Conservation (phyloP, 2,888 invertebrate species). For the Molorchus minor region DNA sequence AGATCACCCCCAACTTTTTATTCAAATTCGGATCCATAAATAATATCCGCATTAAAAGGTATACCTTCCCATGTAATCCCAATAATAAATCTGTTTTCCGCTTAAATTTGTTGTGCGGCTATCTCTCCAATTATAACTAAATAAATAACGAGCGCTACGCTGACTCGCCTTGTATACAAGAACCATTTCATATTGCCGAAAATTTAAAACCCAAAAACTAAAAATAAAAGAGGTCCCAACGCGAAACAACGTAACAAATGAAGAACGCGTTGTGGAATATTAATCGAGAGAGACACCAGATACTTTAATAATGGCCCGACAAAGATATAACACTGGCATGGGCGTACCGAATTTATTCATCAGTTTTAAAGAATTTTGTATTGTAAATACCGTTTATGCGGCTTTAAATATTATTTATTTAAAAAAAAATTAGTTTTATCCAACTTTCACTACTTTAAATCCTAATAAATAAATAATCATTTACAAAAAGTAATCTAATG, state of each 20-base stretch:
- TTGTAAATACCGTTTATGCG: too few relatives aligned
- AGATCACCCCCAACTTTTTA: too few relatives aligned
- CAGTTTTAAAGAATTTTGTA: too few relatives aligned
- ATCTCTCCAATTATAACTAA: neutral
- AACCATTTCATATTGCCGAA: conserved; percentile 47
- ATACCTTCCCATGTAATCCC: neutral
- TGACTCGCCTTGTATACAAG: conserved; percentile 22
- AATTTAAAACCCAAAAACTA: conserved; percentile 41
- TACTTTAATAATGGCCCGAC: conserved; percentile 46
- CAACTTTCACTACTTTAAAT: too few relatives aligned
- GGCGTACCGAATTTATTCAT: conserved; percentile 26
- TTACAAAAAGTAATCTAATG: too few relatives aligned
- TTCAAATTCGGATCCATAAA: too few relatives aligned
- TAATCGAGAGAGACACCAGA: conserved; percentile 37
- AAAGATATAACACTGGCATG: conserved; percentile 38
- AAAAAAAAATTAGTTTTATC: too few relatives aligned
- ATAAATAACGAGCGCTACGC: conserved; percentile 5
- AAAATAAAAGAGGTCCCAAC: conserved; percentile 38
- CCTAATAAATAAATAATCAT: too few relatives aligned
- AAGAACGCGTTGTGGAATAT: conserved; percentile 42
- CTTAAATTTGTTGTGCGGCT: neutral
- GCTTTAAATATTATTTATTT: too few relatives aligned
- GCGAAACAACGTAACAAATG: conserved; percentile 43
- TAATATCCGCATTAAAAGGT: neutral
- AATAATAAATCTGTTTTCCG: neutral